Evolutionary conservation across 2,888 invertebrate genomes (phyloP), one percentile per base, ranked within the genome.

Genomic region (Copidosoma aretas): DNA sequence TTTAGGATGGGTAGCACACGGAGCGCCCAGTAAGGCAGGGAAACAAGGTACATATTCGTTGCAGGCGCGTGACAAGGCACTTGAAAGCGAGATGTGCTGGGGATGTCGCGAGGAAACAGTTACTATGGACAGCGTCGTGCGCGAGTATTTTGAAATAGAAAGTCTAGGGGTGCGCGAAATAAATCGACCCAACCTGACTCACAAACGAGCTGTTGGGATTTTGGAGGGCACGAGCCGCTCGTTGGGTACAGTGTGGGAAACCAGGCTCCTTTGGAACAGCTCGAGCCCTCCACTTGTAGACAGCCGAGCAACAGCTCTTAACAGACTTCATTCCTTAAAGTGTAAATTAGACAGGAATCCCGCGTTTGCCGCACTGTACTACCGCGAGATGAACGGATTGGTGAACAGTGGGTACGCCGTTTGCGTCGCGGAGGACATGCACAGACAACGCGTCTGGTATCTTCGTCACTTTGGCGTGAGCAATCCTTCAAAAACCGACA

Each of bases 321-420:
- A 71, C n/a, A 39, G 60, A 8, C 53, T 68, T 22, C 17, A 53
- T 22, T 41, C 52, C 1, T 17, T 68, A 3, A 60, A 68, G 39
- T n/a, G 52, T 21, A 68, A 68, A 46, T 19, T 71, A 15, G 24
- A 32, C 14, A 57, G 58, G 10, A 59, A 71, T 25, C 39, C 49
- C 15, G 12, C 14, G 25, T 56, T 25, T 25, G 56, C 56, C 8
- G n/a, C 19, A 32, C 25, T 25, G 3, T 56, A 56, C 19, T 17
- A 25, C 19, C 15, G 1, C n/a, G 56, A 56, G 25, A 56, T 56
- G 56, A 5, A 56, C 14, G 25, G 56, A 15, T 32, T 56, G 8
- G 12, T 56, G 3, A 12, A 24, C 14, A 14, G 25, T 1, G 56
- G 25, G 2, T 56, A 25, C 25, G 56, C 56, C 25, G 25, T 32